These are phyloP conservation scores for Scortum barcoo DNA, from an alignment of 2,113 vertebrate species.

Conservation along the genomic window DNA sequence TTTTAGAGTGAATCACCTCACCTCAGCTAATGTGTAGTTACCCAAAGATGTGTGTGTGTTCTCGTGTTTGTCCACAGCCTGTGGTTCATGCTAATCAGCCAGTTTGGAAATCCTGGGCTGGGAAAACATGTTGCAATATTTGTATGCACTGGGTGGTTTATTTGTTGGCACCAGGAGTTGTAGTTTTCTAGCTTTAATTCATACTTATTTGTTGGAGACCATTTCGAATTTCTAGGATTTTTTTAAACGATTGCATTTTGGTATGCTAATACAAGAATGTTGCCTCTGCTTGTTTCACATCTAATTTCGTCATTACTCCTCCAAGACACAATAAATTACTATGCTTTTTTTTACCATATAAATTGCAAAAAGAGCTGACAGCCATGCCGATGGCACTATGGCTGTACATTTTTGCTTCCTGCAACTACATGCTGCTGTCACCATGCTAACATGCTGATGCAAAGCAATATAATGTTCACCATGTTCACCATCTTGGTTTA, in stretches of 20 bases:
- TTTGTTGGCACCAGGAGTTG: not conserved
- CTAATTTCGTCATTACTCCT: not conserved
- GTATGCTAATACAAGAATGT: not conserved
- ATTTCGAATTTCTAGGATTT: not conserved
- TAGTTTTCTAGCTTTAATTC: slow-evolving; percentile 5
- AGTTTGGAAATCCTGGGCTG: slow-evolving; percentile 51
- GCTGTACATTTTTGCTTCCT: too few species aligned
- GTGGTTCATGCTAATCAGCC: slow-evolving; percentile 51
- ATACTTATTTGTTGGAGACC: not conserved
- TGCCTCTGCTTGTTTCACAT: not conserved
- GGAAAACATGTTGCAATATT: slow-evolving; percentile 55
- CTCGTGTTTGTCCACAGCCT: slow-evolving; percentile 37
- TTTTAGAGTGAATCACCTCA: slow-evolving; percentile 61
- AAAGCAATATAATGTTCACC: too few species aligned
- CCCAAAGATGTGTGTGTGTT: slow-evolving; percentile 19
- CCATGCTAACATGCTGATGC: too few species aligned
- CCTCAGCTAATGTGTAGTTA: slow-evolving; percentile 48
- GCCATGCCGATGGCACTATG: too few species aligned
- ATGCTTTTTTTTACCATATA: not conserved
- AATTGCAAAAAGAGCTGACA: not conserved
- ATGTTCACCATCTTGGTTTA: too few species aligned
- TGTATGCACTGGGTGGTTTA: slow-evolving; percentile 9
- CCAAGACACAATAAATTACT: not conserved
- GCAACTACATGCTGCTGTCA: too few species aligned
- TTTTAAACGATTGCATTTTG: not conserved